Percentiles rank a stretch among this genome's conserved stretches.
Conservation (phyloP, 2,797 vertebrate species). For the Tapera naevia region DNA sequence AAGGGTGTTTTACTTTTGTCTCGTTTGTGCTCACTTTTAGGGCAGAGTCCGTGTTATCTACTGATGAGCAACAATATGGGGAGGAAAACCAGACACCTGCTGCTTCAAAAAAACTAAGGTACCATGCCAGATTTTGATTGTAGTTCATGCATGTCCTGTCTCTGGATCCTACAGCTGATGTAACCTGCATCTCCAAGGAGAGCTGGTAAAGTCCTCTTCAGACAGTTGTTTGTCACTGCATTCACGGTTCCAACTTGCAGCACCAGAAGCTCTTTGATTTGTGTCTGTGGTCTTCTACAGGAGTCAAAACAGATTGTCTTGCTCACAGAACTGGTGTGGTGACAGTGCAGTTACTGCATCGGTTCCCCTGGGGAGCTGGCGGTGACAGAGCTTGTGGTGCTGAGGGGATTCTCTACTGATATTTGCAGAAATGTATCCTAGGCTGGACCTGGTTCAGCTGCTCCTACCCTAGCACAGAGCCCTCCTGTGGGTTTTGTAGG, state of each 20-base stretch:
- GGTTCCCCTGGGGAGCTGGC: neutral
- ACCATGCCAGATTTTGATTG: neutral
- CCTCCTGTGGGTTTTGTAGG: neutral
- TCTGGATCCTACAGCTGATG: neutral
- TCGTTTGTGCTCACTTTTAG: neutral
- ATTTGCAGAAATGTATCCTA: neutral
- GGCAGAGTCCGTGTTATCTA: neutral
- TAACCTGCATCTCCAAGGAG: neutral
- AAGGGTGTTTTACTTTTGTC: neutral
- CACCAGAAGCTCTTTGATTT: neutral
- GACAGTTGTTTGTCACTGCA: neutral
- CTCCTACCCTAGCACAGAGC: neutral
- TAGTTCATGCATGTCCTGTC: accelerated
- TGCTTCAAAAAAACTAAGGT: conserved; percentile 36
- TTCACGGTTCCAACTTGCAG: neutral
- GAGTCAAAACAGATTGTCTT: neutral
- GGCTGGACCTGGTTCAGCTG: neutral
- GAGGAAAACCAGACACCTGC: neutral
- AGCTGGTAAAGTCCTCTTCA: neutral
- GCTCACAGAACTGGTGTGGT: neutral
- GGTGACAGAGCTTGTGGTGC: neutral
- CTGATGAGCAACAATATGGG: neutral
- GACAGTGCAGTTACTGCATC: neutral
- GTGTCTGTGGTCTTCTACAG: neutral
- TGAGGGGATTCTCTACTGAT: neutral